phyloP scores from a whole-genome alignment of 1,140 invertebrate genomes.

The Zaprionus ornatus region DNA sequence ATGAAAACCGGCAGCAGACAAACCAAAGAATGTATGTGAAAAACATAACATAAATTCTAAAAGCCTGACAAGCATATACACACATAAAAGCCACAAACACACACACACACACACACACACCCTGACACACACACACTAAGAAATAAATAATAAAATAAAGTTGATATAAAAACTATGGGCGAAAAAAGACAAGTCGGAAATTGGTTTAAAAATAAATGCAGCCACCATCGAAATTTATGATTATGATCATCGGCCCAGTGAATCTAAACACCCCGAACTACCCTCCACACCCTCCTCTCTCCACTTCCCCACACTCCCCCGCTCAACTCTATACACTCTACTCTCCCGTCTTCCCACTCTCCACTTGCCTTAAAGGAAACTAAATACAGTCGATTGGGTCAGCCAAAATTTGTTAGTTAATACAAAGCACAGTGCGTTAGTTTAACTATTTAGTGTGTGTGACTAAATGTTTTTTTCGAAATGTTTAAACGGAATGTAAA shows the following conservation, averaged over 20 bases:
- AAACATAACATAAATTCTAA: conserved; percentile 81
- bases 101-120: not conserved
- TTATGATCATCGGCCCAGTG: conserved; percentile 40
- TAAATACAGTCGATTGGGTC: not conserved
- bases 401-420: not conserved
- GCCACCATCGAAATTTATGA: conserved; percentile 71
- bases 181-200: conserved; percentile 47
- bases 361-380: not conserved
- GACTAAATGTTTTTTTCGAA: conserved; percentile 43
- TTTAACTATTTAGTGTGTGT: conserved; percentile 17
- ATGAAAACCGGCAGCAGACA: conserved; percentile 64
- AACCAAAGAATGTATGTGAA: conserved; percentile 77
- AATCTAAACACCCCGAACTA: not conserved
- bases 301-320: not conserved
- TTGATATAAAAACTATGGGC: conserved; percentile 76
- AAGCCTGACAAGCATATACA: conserved; percentile 74
- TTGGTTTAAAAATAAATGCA: conserved; percentile 80
- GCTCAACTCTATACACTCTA: not conserved
- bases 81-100: conserved; percentile 51
- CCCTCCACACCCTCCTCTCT: not conserved
- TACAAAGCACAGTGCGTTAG: not conserved
- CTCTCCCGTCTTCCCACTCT: not conserved
- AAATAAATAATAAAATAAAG: conserved; percentile 53
- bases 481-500: conserved; percentile 55
- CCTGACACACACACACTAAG: not conserved